Evolutionary conservation across 2,797 vertebrate genomes (phyloP).

Genomic region (Tamandua tetradactyla): DNA sequence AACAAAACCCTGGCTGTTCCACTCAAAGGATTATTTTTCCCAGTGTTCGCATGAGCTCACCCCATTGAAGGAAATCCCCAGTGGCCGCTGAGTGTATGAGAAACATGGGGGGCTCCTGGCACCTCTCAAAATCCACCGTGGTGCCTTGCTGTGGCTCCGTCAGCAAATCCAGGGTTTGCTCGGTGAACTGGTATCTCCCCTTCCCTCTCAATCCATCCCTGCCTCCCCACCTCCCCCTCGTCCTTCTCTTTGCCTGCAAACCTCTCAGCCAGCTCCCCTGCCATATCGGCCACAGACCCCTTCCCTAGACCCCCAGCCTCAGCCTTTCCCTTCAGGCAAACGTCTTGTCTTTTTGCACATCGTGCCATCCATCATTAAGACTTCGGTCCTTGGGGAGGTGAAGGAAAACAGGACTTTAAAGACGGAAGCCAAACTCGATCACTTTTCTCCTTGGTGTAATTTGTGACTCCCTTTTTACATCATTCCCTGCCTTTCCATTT

Average conservation of each 20-base stretch:
- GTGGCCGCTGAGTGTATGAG: not conserved
- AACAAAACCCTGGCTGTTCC: not conserved
- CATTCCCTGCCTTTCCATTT: not conserved
- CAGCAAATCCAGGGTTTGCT: not conserved
- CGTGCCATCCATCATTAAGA: not conserved
- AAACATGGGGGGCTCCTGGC: not conserved
- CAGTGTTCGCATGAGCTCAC: constrained; percentile 53
- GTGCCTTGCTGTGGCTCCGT: fast-evolving
- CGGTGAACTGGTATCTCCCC: not conserved
- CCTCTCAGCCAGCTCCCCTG: not conserved
- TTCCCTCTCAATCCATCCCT: too few species aligned
- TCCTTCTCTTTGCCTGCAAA: not conserved
- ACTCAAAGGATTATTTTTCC: constrained; percentile 50
- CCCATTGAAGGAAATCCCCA: not conserved
- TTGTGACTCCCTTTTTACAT: not conserved
- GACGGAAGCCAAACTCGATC: not conserved
- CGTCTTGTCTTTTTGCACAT: not conserved
- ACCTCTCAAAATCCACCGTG: not conserved
- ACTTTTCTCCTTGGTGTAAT: not conserved
- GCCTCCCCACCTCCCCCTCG: too few species aligned
- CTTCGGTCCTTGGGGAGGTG: not conserved
- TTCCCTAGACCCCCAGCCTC: not conserved
- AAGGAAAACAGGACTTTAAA: not conserved
- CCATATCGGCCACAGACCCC: not conserved
- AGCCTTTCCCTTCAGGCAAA: not conserved